Evolutionary conservation across 1,140 invertebrate species (phyloP).

Genomic region (Stegodyphus dumicola): DNA sequence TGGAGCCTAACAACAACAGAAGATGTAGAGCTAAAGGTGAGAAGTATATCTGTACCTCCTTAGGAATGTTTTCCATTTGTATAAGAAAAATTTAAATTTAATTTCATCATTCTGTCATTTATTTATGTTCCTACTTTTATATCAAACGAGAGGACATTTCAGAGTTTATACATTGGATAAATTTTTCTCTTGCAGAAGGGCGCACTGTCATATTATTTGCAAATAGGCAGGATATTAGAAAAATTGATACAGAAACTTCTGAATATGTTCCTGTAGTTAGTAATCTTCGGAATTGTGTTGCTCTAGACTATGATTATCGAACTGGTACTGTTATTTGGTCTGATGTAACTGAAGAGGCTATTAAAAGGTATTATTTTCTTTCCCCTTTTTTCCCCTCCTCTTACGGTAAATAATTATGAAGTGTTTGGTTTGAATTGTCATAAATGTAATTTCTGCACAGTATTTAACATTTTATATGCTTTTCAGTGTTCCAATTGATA

Average conservation of each 20-base stretch:
- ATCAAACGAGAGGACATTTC: no score
- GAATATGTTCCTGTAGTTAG: slow-evolving; percentile 87
- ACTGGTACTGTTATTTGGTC: slow-evolving; percentile 96
- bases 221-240: slow-evolving; percentile 86
- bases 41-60: no score
- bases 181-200: slow-evolving; percentile 44
- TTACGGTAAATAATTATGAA: neutral
- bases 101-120: no score
- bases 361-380: slow-evolving; percentile 68
- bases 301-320: slow-evolving; percentile 88
- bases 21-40: slow-evolving; percentile 79
- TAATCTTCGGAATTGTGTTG: slow-evolving; percentile 84
- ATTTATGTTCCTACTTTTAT: no score
- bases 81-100: no score
- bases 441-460: no score
- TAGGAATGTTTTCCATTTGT: no score
- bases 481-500: slow-evolving; percentile 55
- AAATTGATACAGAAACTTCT: slow-evolving; percentile 80
- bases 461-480: no score
- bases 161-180: neutral
- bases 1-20: slow-evolving; percentile 83
- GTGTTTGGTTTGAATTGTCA: no score
- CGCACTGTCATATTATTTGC: slow-evolving; percentile 81
- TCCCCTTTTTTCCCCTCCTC: slow-evolving; percentile 67
- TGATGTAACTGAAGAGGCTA: slow-evolving; percentile 71